phyloP scores from a whole-genome alignment of 2,888 invertebrate species.

The Zygaena filipendulae region DNA sequence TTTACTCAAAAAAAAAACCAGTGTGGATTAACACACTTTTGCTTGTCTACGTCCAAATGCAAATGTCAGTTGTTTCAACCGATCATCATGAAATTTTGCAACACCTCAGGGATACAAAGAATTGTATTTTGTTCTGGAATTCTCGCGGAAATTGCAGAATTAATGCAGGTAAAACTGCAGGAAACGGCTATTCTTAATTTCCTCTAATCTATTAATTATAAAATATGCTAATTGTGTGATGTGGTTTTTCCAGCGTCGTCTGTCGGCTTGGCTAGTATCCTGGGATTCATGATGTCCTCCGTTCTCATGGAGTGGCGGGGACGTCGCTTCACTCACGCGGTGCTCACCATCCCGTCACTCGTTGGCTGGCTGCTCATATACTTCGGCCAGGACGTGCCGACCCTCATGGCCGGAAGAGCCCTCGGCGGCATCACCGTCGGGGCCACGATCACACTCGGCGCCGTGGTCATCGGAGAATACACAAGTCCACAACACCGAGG shows the following conservation, averaged over 20 bases:
- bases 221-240: too few species aligned
- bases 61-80: too few species aligned
- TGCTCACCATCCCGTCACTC: constrained; percentile 29
- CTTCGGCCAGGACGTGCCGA: constrained; percentile 22
- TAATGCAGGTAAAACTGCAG: too few species aligned
- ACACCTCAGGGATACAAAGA: too few species aligned
- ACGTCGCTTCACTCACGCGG: constrained; percentile 23
- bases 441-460: constrained; percentile 27
- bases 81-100: too few species aligned
- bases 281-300: constrained; percentile 28
- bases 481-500: constrained; percentile 35
- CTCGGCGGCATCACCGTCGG: constrained; percentile 29
- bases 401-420: constrained; percentile 27
- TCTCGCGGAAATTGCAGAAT: too few species aligned
- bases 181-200: too few species aligned
- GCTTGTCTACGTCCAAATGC: too few species aligned
- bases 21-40: too few species aligned
- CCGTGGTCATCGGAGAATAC: constrained; percentile 40
- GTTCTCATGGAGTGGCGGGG: constrained; percentile 32
- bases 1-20: too few species aligned
- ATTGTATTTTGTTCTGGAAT: too few species aligned
- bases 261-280: constrained; percentile 24
- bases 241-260: constrained; percentile 27
- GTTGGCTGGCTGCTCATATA: constrained; percentile 32
- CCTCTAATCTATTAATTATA: too few species aligned